phyloP scores from a whole-genome alignment of 2,888 invertebrate species.

The Trichacis sp. region DNA sequence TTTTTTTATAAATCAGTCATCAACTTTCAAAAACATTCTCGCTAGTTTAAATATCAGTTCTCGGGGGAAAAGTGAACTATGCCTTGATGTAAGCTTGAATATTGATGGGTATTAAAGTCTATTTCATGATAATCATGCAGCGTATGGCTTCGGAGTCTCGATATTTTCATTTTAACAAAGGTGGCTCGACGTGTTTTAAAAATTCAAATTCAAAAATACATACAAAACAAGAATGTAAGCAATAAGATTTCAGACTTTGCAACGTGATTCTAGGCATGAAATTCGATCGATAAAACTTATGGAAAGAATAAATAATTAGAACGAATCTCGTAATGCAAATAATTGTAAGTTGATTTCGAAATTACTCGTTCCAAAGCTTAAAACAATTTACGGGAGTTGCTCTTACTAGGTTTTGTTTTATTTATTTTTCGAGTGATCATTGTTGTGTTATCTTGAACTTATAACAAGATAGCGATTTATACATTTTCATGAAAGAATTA shows the following conservation, averaged over 20 bases:
- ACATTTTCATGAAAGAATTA: constrained; percentile 15
- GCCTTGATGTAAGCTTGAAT: not conserved
- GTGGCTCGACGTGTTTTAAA: not conserved
- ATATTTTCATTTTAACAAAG: not conserved
- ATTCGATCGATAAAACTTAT: too few relatives aligned
- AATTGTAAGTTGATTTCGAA: not conserved
- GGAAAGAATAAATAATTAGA: too few relatives aligned
- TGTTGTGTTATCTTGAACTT: not conserved
- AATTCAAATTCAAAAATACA: too few relatives aligned
- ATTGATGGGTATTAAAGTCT: not conserved
- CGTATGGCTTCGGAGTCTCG: not conserved
- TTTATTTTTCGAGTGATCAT: not conserved
- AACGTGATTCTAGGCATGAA: too few relatives aligned
- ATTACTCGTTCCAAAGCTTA: not conserved
- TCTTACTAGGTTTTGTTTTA: not conserved
- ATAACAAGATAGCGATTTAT: not conserved
- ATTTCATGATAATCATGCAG: not conserved
- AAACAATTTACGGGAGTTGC: not conserved
- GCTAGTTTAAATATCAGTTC: too few relatives aligned
- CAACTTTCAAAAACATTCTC: too few relatives aligned
- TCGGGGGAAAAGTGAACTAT: not conserved
- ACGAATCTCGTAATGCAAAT: too few relatives aligned
- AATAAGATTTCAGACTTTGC: too few relatives aligned
- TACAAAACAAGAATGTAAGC: too few relatives aligned
- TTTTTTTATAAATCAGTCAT: too few relatives aligned